A percentile compares a stretch with the other conserved stretches of the same genome.
These are phyloP conservation scores for Vanessa atalanta DNA, from an alignment of 1,140 invertebrate species.

Conservation along the genomic window DNA sequence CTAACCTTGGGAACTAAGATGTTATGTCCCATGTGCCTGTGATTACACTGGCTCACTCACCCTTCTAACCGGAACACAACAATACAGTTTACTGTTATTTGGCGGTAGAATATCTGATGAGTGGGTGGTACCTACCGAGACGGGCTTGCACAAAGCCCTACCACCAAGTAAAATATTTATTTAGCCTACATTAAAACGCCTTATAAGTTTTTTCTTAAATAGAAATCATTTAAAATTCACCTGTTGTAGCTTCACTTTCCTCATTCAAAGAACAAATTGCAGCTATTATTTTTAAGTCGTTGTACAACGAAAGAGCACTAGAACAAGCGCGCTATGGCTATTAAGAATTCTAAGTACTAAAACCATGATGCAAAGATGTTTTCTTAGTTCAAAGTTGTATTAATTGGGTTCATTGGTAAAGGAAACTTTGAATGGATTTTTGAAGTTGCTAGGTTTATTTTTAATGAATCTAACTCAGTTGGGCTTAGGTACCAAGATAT, in stretches of 20 bases:
- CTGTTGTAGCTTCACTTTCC: conserved; percentile 1
- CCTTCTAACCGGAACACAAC: too few species aligned
- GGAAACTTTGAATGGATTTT: background rate
- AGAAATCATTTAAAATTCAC: conserved; percentile 9
- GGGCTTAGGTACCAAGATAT: too few species aligned
- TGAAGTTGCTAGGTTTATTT: background rate
- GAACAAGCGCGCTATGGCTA: background rate
- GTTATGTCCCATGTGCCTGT: too few species aligned
- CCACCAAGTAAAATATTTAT: too few species aligned
- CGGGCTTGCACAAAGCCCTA: too few species aligned
- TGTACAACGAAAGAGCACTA: background rate
- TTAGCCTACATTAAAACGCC: background rate
- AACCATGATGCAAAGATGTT: background rate
- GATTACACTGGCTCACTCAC: too few species aligned
- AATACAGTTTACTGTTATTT: too few species aligned
- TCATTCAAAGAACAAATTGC: conserved; percentile 4
- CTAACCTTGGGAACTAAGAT: too few species aligned
- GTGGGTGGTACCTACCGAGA: too few species aligned
- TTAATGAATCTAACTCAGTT: too few species aligned
- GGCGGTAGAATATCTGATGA: too few species aligned
- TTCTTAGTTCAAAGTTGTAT: background rate
- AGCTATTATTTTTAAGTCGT: background rate
- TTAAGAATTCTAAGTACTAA: conserved; percentile 1
- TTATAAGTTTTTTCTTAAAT: background rate
- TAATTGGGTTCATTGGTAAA: background rate